Evolutionary conservation across 92 coral and sea anemone species (phyloP).

Genomic region (Montipora capitata): DNA sequence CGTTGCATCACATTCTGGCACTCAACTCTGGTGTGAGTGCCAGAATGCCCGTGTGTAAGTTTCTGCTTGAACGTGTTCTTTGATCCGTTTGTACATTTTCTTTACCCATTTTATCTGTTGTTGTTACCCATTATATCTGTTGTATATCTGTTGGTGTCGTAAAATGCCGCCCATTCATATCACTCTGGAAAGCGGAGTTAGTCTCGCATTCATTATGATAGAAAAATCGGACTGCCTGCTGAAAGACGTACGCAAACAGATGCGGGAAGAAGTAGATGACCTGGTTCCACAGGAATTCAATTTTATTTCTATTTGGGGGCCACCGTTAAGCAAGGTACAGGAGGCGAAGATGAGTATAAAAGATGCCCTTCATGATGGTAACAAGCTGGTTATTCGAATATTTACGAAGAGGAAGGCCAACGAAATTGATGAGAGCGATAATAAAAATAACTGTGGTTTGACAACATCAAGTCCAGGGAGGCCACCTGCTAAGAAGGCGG

Average conservation of each 20-base stretch:
- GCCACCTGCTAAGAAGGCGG: neutral
- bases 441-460: neutral
- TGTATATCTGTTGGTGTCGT: neutral
- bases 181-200: slow-evolving; percentile 6
- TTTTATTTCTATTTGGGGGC: slow-evolving; percentile 16
- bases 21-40: no score
- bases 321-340: slow-evolving; percentile 21
- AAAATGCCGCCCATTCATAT: slow-evolving; percentile 12
- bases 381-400: slow-evolving; percentile 7
- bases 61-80: no score
- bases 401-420: slow-evolving; percentile 6
- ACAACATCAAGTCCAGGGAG: slow-evolving; percentile 8
- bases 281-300: slow-evolving; percentile 7
- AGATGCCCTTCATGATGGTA: slow-evolving; percentile 23
- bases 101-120: no score
- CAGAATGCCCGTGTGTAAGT: no score
- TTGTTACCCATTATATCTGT: no score
- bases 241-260: neutral
- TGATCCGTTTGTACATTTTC: no score
- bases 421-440: slow-evolving; percentile 1
- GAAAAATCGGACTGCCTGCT: neutral
- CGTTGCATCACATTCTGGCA: no score
- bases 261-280: slow-evolving; percentile 21
- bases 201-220: slow-evolving; percentile 10
- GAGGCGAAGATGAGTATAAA: slow-evolving; percentile 5